Conservation (phyloP, 1,140 invertebrate species). For the Teleopsis dalmanni region DNA sequence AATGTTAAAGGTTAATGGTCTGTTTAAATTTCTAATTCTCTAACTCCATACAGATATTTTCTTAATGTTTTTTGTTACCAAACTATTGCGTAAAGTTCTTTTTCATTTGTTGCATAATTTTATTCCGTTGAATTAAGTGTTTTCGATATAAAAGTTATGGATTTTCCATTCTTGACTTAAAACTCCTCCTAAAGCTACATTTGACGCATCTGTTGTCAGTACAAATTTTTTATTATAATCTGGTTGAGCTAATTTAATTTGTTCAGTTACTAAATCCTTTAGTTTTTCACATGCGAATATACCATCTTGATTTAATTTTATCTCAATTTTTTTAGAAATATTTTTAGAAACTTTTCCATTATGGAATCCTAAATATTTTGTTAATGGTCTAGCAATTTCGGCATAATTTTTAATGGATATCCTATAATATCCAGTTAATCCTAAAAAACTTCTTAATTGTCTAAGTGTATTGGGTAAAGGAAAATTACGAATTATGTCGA, state of each 20-base stretch:
- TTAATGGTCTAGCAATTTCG: constrained; percentile 5
- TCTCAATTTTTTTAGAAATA: constrained; percentile 8
- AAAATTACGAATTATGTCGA: not conserved
- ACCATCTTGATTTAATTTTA: constrained; percentile 6
- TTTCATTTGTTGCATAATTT: constrained; percentile 2
- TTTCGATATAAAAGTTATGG: not conserved
- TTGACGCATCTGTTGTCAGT: constrained; percentile 4
- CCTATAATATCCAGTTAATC: constrained; percentile 5
- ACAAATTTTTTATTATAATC: constrained; percentile 6
- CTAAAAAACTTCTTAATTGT: constrained; percentile 8
- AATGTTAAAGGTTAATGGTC: too few relatives aligned
- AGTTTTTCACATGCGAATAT: not conserved
- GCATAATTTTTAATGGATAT: too few relatives aligned
- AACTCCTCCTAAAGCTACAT: constrained; percentile 5
- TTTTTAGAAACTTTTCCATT: too few relatives aligned
- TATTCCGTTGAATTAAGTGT: constrained; percentile 4
- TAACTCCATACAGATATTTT: constrained; percentile 7
- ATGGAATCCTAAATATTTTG: too few relatives aligned
- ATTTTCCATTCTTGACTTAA: constrained; percentile 1
- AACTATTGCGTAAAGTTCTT: constrained; percentile 6
- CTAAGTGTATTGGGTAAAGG: constrained; percentile 3
- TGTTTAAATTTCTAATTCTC: constrained; percentile 1
- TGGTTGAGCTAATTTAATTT: not conserved
- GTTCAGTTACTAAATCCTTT: not conserved
- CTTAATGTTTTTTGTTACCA: constrained; percentile 6